Evolutionary conservation across 2,888 invertebrate genomes (phyloP).

Genomic region (Linyphia triangularis): DNA sequence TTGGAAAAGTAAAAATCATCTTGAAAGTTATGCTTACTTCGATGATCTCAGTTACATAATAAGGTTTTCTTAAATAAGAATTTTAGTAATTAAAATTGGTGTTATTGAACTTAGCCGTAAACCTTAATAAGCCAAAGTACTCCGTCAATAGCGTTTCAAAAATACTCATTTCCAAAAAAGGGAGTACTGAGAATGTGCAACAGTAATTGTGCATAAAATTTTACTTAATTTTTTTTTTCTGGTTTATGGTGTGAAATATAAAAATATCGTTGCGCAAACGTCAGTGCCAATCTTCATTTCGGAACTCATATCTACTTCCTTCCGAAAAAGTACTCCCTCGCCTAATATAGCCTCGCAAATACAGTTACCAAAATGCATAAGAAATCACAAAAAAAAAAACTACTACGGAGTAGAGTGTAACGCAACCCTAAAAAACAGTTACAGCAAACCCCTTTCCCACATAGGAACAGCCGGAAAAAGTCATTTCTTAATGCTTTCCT

Average conservation of each 20-base stretch:
- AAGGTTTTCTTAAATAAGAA: too few relatives aligned
- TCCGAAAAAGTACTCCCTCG: not conserved
- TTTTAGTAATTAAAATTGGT: too few relatives aligned
- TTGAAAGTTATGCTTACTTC: too few relatives aligned
- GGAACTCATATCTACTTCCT: not conserved
- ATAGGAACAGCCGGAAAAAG: not conserved
- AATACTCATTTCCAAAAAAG: too few relatives aligned
- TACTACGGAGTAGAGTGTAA: not conserved
- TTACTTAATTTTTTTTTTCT: not conserved
- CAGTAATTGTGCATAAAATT: not conserved
- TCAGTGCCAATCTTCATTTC: not conserved
- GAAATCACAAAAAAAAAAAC: not conserved
- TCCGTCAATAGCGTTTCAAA: too few relatives aligned
- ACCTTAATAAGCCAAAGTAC: too few relatives aligned
- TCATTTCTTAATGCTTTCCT: constrained; percentile 32
- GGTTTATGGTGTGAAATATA: not conserved
- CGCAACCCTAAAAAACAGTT: constrained; percentile 23
- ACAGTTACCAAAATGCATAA: constrained; percentile 15
- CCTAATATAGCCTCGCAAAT: not conserved
- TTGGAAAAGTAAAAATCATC: too few relatives aligned
- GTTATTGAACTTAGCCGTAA: too few relatives aligned
- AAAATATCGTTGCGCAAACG: not conserved
- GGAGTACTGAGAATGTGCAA: not conserved
- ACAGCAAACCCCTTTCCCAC: too few relatives aligned
- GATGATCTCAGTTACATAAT: too few relatives aligned